Percentiles rank a stretch among this genome's conserved stretches.
phyloP scores from a whole-genome alignment of 1,140 invertebrate genomes.

The Paramacrobiotus metropolitanus region DNA sequence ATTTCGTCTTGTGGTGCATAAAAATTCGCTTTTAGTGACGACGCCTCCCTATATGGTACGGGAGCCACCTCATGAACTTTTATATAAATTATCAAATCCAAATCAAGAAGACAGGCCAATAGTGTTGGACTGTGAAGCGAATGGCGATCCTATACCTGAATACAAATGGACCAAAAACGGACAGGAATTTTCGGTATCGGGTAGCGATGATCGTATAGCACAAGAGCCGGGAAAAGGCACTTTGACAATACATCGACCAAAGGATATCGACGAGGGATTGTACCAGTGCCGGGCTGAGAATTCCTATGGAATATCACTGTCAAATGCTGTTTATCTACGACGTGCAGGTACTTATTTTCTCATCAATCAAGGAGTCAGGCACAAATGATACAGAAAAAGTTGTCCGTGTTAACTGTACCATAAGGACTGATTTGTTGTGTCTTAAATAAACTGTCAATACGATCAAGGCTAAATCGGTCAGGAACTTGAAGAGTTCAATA shows the following conservation, averaged over 20 bases:
- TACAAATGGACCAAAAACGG: conserved; percentile 91
- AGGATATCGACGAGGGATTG: conserved; percentile 70
- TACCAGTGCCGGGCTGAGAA: conserved; percentile 95
- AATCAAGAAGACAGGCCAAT: conserved; percentile 77
- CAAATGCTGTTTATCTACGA: conserved; percentile 78
- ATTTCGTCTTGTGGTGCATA: too few species aligned
- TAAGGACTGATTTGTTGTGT: too few species aligned
- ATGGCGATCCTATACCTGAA: conserved; percentile 65
- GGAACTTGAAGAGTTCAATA: too few species aligned
- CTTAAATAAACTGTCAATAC: too few species aligned
- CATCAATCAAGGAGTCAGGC: neutral
- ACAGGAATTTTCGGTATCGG: conserved; percentile 58
- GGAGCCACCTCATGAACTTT: conserved; percentile 59
- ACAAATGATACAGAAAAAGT: conserved; percentile 3
- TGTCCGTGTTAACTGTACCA: too few species aligned
- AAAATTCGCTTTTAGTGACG: too few species aligned
- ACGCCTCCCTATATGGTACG: conserved; percentile 24
- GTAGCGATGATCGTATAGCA: conserved; percentile 73
- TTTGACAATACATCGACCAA: conserved; percentile 58
- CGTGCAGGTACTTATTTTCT: conserved; percentile 36
- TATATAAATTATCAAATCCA: conserved; percentile 58
- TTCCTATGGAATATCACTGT: conserved; percentile 72
- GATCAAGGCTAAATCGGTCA: too few species aligned
- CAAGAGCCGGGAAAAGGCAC: conserved; percentile 75
- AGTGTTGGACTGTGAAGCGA: conserved; percentile 77